These are phyloP conservation scores for Ctenodactylus gundi DNA, from an alignment of 2,113 vertebrate species.

Conservation along the genomic window DNA sequence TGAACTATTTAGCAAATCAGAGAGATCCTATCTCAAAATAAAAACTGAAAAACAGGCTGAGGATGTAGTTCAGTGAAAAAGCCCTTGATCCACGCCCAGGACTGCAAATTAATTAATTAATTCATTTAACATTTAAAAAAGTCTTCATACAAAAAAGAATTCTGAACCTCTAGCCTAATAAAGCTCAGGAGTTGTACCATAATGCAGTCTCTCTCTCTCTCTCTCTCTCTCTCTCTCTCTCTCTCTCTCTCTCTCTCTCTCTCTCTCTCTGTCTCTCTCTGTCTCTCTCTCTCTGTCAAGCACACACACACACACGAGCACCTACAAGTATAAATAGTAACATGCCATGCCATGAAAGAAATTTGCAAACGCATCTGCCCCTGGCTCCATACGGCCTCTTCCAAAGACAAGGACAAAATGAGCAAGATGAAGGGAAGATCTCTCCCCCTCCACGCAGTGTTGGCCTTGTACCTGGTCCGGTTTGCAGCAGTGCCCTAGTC, in stretches of 20 bases:
- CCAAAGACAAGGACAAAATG: background rate
- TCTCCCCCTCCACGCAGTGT: background rate
- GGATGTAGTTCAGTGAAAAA: too few species aligned
- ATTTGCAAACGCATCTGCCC: background rate
- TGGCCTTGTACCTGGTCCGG: background rate
- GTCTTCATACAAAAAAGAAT: slow-evolving; percentile 30
- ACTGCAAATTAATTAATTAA: too few species aligned
- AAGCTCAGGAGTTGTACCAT: background rate
- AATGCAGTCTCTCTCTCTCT: background rate
- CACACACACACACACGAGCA: background rate
- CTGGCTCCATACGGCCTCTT: background rate
- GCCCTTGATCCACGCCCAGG: too few species aligned
- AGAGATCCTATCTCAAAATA: too few species aligned
- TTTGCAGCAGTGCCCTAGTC: background rate
- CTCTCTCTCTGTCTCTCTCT: background rate
- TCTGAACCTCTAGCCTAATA: background rate
- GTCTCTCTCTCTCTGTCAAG: background rate
- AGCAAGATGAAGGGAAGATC: background rate
- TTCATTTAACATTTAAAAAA: too few species aligned
- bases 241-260: background rate
- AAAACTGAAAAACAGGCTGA: too few species aligned
- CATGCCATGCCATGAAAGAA: background rate
- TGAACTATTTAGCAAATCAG: too few species aligned
- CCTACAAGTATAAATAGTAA: background rate
- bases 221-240: background rate